phyloP scores from a whole-genome alignment of 2,113 vertebrate genomes.

The Oncorhynchus nerka region DNA sequence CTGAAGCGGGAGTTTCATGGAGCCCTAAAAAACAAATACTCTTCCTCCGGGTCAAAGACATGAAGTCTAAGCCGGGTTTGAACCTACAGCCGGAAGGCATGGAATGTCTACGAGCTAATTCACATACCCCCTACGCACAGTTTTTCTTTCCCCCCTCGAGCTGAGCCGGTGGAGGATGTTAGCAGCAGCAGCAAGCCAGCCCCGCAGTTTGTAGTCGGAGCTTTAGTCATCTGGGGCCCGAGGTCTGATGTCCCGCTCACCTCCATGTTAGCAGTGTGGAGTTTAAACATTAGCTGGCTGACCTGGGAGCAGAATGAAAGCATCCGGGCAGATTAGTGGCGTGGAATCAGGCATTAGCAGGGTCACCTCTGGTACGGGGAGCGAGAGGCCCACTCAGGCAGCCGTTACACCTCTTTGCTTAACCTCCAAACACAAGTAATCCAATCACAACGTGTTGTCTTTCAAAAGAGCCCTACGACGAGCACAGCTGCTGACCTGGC shows the following conservation, averaged over 20 bases:
- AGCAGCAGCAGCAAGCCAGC: neutral
- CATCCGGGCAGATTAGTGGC: slow-evolving; percentile 7
- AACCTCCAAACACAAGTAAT: slow-evolving; percentile 16
- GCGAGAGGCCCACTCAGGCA: neutral
- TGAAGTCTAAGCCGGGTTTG: neutral
- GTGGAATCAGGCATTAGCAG: slow-evolving; percentile 4
- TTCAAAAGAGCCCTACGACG: too few relatives aligned
- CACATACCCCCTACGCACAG: neutral
- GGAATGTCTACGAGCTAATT: neutral
- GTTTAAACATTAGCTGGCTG: slow-evolving; percentile 4
- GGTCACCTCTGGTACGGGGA: neutral
- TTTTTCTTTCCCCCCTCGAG: neutral
- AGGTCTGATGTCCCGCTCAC: neutral
- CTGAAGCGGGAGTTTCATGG: neutral
- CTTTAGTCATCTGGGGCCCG: neutral
- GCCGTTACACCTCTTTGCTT: slow-evolving; percentile 13
- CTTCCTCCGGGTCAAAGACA: neutral
- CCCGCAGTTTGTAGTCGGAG: neutral
- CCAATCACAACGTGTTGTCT: slow-evolving; percentile 18
- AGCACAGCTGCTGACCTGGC: neutral
- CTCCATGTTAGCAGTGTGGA: neutral
- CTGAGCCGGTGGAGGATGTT: neutral
- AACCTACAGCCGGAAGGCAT: neutral
- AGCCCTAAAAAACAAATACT: neutral
- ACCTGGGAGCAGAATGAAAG: slow-evolving; percentile 4